A percentile compares a stretch with the other conserved stretches of the same genome.
phyloP scores from a whole-genome alignment of 2,888 invertebrate species.

The Oxystoma pomonae region DNA sequence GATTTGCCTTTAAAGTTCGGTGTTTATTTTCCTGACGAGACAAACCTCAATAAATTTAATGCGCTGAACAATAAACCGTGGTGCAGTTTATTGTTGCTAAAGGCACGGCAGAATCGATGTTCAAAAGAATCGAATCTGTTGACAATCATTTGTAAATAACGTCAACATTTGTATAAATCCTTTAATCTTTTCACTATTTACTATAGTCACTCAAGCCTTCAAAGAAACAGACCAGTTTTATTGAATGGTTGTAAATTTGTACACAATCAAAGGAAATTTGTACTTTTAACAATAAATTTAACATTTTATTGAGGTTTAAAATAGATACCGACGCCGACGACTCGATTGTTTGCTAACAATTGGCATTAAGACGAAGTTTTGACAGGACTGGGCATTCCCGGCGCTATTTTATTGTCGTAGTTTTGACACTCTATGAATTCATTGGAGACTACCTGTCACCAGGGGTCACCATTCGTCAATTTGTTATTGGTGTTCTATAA shows the following conservation, averaged over 20 bases:
- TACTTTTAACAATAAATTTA: not conserved
- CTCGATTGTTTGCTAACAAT: no score
- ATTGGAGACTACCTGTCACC: not conserved
- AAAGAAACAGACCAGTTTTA: not conserved
- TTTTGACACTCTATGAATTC: not conserved
- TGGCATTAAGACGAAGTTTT: not conserved
- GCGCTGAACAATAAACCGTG: not conserved
- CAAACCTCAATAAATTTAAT: not conserved
- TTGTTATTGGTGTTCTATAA: not conserved
- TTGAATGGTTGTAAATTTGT: not conserved
- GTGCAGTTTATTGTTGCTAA: not conserved
- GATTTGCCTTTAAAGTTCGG: no score
- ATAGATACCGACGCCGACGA: not conserved
- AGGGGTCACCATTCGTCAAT: no score
- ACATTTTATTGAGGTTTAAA: not conserved
- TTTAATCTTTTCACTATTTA: slow-evolving; percentile 3
- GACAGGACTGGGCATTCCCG: not conserved
- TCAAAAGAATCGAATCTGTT: not conserved
- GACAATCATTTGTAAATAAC: not conserved
- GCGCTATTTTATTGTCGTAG: not conserved
- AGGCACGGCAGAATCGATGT: not conserved
- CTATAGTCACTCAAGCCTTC: slow-evolving; percentile 2
- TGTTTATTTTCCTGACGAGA: no score
- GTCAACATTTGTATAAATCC: not conserved
- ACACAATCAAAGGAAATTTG: not conserved